Evolutionary conservation across 2,888 invertebrate genomes (phyloP), one percentile per base, ranked within the genome.

Genomic region (Melieria picta): DNA sequence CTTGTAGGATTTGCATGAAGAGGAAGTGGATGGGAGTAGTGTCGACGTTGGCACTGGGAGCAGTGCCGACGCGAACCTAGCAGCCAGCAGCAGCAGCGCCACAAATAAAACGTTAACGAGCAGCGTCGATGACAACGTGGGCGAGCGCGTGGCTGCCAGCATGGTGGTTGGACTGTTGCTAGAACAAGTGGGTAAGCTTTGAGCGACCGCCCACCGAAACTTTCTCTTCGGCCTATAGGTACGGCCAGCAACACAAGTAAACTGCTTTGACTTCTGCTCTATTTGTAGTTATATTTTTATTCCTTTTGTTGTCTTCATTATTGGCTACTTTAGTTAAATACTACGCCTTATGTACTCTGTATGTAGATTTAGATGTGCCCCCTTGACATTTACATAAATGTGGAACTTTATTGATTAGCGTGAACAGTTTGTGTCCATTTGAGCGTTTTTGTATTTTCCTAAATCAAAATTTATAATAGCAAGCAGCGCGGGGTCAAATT

Each of bases 1-100:
- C 76, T 83, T 86, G 80, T 86, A 84, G 83, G 80, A 84, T 82
- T 84, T 82, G 81, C 78, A 77, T 77, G 84, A 82, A 85, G 84
- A 81, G 84, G 78, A 80, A 78, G 80, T 80, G 75, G 77, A 43
- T 61, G 65, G 56, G 7, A 63, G 11, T 58, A 66, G 48, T 75
- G n/a, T 48, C 16, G 46, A 64, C 9, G 69, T 75, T 48, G 72
- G 72, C 64, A 47, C 64, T 11, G 69, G 75, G 47, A 45, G 30
- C 55, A 70, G 42, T 55, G 58, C 42, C 10, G 50, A 60, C 47
- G 30, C 10, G 64, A 66, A 71, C 43, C 7, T 30, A 30, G 30
- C 30, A 30, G 30, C 30, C 30, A 30, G 30, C 30, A 30, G 30
- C 30, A 30, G 30, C 30, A 30, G 2, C 30, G 30, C 2, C 30